These are phyloP conservation scores for Cyclargus thomasi DNA, from an alignment of 1,140 invertebrate genomes.

Conservation along the genomic window DNA sequence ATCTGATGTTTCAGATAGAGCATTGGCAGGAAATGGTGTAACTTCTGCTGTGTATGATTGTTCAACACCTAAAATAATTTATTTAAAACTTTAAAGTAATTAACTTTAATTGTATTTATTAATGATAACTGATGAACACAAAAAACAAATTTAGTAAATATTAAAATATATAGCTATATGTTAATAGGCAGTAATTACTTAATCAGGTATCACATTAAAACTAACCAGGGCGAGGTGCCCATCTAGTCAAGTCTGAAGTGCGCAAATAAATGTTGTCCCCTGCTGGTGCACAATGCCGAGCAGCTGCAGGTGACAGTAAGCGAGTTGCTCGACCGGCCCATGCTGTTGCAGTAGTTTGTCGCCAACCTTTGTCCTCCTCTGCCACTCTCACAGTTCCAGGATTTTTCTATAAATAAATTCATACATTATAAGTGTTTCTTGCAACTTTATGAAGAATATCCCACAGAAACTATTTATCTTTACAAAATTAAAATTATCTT, in stretches of 20 bases:
- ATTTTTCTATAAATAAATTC: constrained; percentile 80
- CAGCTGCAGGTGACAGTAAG: constrained; percentile 85
- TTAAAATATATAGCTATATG: too few relatives aligned
- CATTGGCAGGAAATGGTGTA: constrained; percentile 54
- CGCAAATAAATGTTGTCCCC: constrained; percentile 85
- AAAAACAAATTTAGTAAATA: too few relatives aligned
- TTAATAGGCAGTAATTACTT: too few relatives aligned
- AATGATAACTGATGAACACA: too few relatives aligned
- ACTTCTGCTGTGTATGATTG: constrained; percentile 49
- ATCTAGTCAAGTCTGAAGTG: constrained; percentile 85
- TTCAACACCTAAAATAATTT: constrained; percentile 41
- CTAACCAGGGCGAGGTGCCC: constrained; percentile 84
- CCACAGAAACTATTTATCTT: too few relatives aligned
- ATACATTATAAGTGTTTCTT: neutral
- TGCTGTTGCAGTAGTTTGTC: constrained; percentile 88
- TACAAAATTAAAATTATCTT: too few relatives aligned
- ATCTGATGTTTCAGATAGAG: constrained; percentile 42
- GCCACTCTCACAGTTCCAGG: constrained; percentile 87
- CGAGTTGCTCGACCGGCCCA: constrained; percentile 79
- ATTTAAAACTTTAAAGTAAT: too few relatives aligned
- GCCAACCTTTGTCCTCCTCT: constrained; percentile 90
- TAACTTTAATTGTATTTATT: too few relatives aligned
- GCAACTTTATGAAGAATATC: too few relatives aligned
- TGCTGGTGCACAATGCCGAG: constrained; percentile 84
- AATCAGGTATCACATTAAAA: neutral